Base-by-base conservation (phyloP, 1,140 invertebrate genomes). In the Daktulosphaira vitifoliae region DNA sequence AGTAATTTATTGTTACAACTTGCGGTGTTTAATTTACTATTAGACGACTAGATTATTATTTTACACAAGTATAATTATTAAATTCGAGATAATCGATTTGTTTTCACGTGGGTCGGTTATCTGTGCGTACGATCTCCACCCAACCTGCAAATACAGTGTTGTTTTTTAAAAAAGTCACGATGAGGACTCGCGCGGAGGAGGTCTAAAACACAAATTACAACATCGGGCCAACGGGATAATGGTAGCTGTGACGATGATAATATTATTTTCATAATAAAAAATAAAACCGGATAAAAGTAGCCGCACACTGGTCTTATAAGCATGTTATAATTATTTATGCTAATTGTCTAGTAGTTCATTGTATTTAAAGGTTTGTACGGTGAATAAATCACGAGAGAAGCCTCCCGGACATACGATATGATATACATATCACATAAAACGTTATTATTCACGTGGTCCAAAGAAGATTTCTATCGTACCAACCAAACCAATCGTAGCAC, bases 221-320 rank as follows among this genome's bases (percentile, higher is more conserved):
- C n/a, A 20, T 13, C 7, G 2, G 26, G 15, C 26, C 4, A 18
- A 13, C 2, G 50, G 3, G 26, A n/a, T n/a, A n/a, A n/a, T n/a
- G n/a, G n/a, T n/a, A n/a, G n/a, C n/a, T n/a, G n/a, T n/a, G n/a
- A n/a, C n/a, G n/a, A n/a, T n/a, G 29, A 33, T 5, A 11, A 33
- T 11, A 33, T 33, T 33, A 33, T 33, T 33, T 6, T 33, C 29
- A 33, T 33, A 33, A 23, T 13, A 22, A 39, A 15, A 54, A 51
- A 59, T 25, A 59, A 59, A 59, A 59, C 54, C 39, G 54, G 54
- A 59, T 59, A 59, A 59, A 59, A 59, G 54, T 59, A 44, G 54
- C 54, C 54, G 54, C 54, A n/a, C 54, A 38, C 38, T 9, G 26
- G 38, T 59, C 54, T 44, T 11, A 11, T 6, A 33, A 5, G 16